A percentile compares a stretch with the other conserved stretches of the same genome.
Evolutionary conservation across 64 coral and sea anemone genomes (phyloP).

Genomic region (Acropora yongei): DNA sequence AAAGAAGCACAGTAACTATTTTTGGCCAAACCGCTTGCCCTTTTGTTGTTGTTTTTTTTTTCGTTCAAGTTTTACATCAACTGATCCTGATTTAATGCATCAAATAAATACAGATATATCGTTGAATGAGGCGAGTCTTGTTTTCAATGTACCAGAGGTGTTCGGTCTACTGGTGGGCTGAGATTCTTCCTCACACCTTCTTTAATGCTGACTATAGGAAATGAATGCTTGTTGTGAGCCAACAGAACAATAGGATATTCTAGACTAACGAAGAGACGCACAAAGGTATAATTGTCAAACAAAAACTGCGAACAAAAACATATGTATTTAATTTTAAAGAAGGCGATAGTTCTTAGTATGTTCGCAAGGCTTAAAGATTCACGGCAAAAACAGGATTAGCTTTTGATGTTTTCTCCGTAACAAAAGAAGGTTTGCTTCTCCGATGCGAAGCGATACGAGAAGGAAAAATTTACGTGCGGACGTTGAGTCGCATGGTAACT

Average conservation of each 20-base stretch:
- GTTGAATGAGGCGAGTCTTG: too few relatives aligned
- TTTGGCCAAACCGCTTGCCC: too few relatives aligned
- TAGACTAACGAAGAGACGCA: not conserved
- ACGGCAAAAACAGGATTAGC: not conserved
- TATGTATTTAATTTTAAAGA: not conserved
- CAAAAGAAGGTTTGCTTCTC: not conserved
- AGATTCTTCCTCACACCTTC: not conserved
- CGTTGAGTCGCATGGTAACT: not conserved
- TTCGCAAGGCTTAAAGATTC: not conserved
- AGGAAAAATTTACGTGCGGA: not conserved
- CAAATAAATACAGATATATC: not conserved
- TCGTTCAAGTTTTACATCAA: too few relatives aligned
- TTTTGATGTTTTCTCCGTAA: not conserved
- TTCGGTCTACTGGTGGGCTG: too few relatives aligned
- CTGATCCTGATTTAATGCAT: not conserved
- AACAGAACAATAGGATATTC: not conserved
- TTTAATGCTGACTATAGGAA: not conserved
- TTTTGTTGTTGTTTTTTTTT: not conserved
- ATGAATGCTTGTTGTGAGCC: not conserved
- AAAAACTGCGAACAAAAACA: not conserved
- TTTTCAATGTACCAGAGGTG: too few relatives aligned
- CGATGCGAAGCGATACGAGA: not conserved
- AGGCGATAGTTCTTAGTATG: not conserved
- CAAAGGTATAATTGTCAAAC: not conserved
- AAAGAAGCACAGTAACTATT: too few relatives aligned